phyloP scores from a whole-genome alignment of 1,140 invertebrate genomes.

The Macrosteles quadrilineatus region DNA sequence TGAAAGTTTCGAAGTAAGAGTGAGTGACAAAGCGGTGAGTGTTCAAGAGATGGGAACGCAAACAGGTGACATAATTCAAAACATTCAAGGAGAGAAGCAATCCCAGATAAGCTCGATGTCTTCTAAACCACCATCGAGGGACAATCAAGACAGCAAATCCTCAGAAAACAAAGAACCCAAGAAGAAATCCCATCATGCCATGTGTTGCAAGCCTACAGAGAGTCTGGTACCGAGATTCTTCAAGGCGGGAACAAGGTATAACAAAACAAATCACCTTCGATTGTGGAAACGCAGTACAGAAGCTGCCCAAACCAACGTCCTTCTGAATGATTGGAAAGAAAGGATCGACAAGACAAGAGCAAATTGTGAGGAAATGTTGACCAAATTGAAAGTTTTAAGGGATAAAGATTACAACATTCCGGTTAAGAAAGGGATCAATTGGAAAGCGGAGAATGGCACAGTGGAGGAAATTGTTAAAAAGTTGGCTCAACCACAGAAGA shows the following conservation, averaged over 20 bases:
- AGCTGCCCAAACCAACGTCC: constrained; percentile 24
- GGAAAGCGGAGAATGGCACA: constrained; percentile 28
- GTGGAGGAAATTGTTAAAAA: constrained; percentile 28
- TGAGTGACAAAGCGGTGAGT: not conserved
- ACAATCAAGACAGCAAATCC: not conserved
- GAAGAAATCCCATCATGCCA: constrained; percentile 8
- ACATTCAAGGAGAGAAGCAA: not conserved
- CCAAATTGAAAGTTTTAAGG: constrained; percentile 32
- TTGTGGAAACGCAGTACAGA: constrained; percentile 23
- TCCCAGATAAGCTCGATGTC: not conserved
- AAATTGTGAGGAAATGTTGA: constrained; percentile 33
- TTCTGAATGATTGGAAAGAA: constrained; percentile 30
- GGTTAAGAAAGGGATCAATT: constrained; percentile 19
- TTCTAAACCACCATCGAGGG: not conserved
- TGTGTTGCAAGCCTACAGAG: constrained; percentile 18
- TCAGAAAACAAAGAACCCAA: constrained; percentile 1
- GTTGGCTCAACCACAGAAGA: constrained; percentile 24
- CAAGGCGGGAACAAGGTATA: constrained; percentile 5
- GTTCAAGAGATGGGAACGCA: constrained; percentile 4
- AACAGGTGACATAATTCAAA: not conserved
- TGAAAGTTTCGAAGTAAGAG: constrained; percentile 1
- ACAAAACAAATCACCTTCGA: constrained; percentile 16
- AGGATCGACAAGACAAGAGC: constrained; percentile 31
- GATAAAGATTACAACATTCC: constrained; percentile 18
- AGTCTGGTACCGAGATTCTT: constrained; percentile 4